Conservation (phyloP, 2,797 vertebrate species). For the Xyrichtys novacula region DNA sequence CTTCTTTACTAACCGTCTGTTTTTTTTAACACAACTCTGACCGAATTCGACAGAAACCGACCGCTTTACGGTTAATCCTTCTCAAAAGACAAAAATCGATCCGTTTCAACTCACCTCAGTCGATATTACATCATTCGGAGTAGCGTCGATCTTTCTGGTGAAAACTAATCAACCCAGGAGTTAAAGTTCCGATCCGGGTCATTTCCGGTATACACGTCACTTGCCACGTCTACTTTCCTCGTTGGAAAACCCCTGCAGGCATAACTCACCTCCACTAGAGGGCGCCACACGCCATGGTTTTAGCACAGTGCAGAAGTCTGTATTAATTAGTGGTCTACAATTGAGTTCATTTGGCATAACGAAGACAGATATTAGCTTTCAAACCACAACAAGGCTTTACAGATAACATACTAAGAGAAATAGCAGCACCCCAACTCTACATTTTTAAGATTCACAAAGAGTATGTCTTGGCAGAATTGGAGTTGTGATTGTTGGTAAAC, state of each 20-base stretch:
- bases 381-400: background rate
- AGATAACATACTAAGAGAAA: background rate
- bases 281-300: slow-evolving; percentile 10
- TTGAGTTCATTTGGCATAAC: background rate
- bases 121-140: slow-evolving; percentile 45
- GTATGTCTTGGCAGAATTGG: background rate
- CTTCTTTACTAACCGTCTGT: slow-evolving; percentile 20
- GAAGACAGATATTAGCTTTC: background rate
- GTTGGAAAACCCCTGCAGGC: background rate
- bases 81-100: background rate
- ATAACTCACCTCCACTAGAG: background rate
- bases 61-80: rapidly evolving
- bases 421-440: background rate
- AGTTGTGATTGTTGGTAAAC: background rate
- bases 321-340: too few relatives aligned
- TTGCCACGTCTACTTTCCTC: slow-evolving; percentile 87
- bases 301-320: background rate
- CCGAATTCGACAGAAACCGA: slow-evolving; percentile 21
- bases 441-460: background rate
- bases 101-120: slow-evolving; percentile 55
- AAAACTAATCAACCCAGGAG: slow-evolving; percentile 62
- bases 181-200: slow-evolving; percentile 85
- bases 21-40: rapidly evolving
- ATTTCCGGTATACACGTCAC: slow-evolving; percentile 86
- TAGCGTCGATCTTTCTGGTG: slow-evolving; percentile 49